Percentiles rank a stretch among this genome's conserved stretches.
Evolutionary conservation across 2,797 vertebrate genomes (phyloP).

Genomic region (Paratrypauchen microcephalus): DNA sequence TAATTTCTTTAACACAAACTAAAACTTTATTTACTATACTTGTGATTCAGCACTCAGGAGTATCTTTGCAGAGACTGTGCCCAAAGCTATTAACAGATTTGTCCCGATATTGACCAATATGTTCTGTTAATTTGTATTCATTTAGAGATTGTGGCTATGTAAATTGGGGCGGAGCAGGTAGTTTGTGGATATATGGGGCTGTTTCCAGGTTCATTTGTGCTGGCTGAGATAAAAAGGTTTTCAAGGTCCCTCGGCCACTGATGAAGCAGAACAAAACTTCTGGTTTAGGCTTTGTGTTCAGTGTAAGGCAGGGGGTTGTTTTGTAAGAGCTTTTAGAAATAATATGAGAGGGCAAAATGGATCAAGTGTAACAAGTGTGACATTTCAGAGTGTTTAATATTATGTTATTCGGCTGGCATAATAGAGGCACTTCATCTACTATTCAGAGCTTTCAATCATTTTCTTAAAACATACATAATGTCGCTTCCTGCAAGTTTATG

Average conservation of each 20-base stretch:
- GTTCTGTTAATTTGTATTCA: constrained; percentile 4
- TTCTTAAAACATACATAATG: not conserved
- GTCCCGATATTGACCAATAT: not conserved
- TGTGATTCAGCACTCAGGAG: not conserved
- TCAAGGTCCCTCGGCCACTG: not conserved
- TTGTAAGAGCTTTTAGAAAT: no score
- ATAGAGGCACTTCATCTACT: no score
- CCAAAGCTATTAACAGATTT: not conserved
- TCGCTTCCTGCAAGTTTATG: not conserved
- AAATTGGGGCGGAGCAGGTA: not conserved
- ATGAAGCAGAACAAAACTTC: not conserved
- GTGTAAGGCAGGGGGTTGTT: no score
- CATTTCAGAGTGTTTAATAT: no score
- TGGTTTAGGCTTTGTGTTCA: not conserved
- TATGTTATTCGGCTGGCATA: no score
- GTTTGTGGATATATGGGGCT: not conserved
- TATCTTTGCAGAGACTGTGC: not conserved
- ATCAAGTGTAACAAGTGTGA: no score
- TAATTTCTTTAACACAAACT: no score
- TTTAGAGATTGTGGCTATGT: not conserved
- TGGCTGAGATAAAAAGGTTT: not conserved
- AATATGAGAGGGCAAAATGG: no score
- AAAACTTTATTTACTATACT: not conserved
- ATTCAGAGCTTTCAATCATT: no score
- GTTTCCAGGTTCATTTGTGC: not conserved